These are phyloP conservation scores for Troglohyphantes excavatus DNA, from an alignment of 2,888 invertebrate genomes.

Conservation along the genomic window DNA sequence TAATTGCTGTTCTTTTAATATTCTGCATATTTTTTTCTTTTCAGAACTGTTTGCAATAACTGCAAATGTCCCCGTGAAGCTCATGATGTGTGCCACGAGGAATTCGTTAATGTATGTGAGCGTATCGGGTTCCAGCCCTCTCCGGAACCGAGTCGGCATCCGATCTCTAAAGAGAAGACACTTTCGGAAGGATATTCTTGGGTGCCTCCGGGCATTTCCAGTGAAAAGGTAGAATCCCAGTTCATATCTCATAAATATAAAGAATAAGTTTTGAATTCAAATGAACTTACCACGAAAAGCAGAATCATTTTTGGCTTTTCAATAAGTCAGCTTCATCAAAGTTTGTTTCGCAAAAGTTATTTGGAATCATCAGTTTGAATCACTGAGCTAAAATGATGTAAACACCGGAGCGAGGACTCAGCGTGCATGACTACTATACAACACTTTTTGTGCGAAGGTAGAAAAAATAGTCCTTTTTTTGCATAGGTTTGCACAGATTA, in stretches of 20 bases:
- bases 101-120: constrained; percentile 87
- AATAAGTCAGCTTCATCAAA: too few species aligned
- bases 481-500: too few species aligned
- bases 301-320: too few species aligned
- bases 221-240: constrained; percentile 83
- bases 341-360: too few species aligned
- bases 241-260: background rate
- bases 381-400: too few species aligned
- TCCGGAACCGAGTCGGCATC: constrained; percentile 81
- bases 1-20: too few species aligned
- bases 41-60: constrained; percentile 94
- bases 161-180: constrained; percentile 85
- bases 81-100: constrained; percentile 93
- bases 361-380: too few species aligned
- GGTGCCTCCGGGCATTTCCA: constrained; percentile 87
- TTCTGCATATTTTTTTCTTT: background rate
- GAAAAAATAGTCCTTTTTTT: too few species aligned
- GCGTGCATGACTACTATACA: too few species aligned
- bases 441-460: too few species aligned
- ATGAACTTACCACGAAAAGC: too few species aligned
- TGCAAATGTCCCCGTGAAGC: constrained; percentile 95
- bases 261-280: background rate
- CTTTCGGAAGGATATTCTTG: constrained; percentile 87
- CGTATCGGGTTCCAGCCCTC: constrained; percentile 82
- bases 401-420: too few species aligned